Evolutionary conservation across 2,888 invertebrate genomes (phyloP).

Genomic region (Antheraea assamensis): DNA sequence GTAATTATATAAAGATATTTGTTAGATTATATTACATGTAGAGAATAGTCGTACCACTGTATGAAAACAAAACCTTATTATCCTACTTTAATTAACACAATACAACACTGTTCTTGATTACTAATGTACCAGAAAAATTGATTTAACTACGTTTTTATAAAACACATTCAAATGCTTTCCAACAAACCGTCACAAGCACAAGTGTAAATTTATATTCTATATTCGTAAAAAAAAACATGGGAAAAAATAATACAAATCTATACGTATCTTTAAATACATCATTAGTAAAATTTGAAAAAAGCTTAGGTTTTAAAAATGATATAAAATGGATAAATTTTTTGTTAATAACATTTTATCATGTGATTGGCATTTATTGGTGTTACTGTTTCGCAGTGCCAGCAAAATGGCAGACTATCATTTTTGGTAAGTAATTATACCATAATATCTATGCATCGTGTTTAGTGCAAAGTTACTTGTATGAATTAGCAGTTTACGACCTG

Average conservation of each 20-base stretch:
- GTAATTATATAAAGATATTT: background rate
- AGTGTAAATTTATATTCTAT: background rate
- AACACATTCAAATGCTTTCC: slow-evolving; percentile 9
- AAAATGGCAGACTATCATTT: slow-evolving; percentile 71
- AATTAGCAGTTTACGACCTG: too few species aligned
- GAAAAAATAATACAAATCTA: slow-evolving; percentile 39
- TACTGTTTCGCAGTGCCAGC: slow-evolving; percentile 66
- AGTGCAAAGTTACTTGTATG: too few species aligned
- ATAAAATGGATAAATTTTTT: slow-evolving; percentile 71
- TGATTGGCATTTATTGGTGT: slow-evolving; percentile 69
- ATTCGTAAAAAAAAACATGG: slow-evolving; percentile 34
- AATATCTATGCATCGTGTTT: background rate
- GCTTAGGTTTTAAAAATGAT: slow-evolving; percentile 69
- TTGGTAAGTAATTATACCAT: slow-evolving; percentile 53
- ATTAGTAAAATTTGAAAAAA: slow-evolving; percentile 61
- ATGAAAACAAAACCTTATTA: slow-evolving; percentile 10
- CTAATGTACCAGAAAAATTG: slow-evolving; percentile 3
- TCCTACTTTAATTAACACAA: slow-evolving; percentile 2
- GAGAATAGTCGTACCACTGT: background rate
- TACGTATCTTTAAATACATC: slow-evolving; percentile 51
- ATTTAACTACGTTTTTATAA: background rate
- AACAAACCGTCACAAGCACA: background rate
- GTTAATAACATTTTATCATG: slow-evolving; percentile 62
- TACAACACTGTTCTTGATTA: background rate
- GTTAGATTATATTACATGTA: background rate